Conservation (phyloP, 2,113 vertebrate genomes). For the Rhinopomastus cyanomelas region DNA sequence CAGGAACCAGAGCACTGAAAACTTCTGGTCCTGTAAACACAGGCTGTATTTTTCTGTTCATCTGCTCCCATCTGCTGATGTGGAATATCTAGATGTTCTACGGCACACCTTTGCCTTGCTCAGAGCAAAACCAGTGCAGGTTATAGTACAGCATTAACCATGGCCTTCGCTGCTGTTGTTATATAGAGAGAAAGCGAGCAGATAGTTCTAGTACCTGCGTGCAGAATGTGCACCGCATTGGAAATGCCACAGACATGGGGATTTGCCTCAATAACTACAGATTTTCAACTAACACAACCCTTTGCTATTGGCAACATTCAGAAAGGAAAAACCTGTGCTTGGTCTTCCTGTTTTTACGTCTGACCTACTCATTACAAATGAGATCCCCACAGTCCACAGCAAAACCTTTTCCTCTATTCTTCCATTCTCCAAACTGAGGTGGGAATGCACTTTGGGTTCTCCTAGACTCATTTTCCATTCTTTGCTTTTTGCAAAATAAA, state of each 20-base stretch:
- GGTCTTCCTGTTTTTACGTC: neutral
- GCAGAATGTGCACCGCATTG: neutral
- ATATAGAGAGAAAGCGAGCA: rapidly evolving
- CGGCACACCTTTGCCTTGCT: neutral
- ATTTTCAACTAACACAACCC: neutral
- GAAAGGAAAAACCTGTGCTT: neutral
- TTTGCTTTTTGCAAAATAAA: neutral
- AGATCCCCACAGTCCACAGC: neutral
- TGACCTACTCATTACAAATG: neutral
- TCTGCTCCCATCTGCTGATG: neutral
- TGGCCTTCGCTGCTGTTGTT: neutral
- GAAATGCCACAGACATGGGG: neutral
- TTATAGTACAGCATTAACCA: neutral
- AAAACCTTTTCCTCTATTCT: neutral
- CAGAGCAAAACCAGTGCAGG: neutral
- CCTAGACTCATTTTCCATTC: neutral
- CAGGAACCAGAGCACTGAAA: neutral
- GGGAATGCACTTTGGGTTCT: neutral
- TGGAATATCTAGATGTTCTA: rapidly evolving
- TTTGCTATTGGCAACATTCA: neutral
- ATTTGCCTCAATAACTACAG: neutral
- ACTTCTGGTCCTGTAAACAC: neutral
- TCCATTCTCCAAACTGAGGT: neutral
- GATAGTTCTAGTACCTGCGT: neutral
- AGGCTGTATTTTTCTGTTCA: rapidly evolving